Evolutionary conservation across 1,140 invertebrate genomes (phyloP), one percentile per base, ranked within the genome.

Genomic region (Drosophila persimilis): DNA sequence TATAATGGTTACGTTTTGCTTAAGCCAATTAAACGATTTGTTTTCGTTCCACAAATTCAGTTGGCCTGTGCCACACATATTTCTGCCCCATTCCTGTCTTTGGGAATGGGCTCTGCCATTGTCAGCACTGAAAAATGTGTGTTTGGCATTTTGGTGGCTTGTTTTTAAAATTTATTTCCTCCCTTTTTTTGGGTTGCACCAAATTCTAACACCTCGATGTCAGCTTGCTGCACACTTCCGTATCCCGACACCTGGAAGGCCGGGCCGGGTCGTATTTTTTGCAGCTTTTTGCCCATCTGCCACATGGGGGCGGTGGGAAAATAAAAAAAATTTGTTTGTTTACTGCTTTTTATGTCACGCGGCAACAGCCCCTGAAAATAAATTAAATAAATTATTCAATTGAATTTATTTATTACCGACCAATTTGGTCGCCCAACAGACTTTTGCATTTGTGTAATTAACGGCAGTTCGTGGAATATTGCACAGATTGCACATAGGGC

Each of bases 331-430:
- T 62, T 73, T 57, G 54, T 60, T 81, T 65, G 75, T 60, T 80
- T 72, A 57, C 76, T 79, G 64, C 48, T 61, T 73, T 81, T 81
- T 70, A 44, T 74, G 55, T 77, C 59, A 77, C 80, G 52, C 72
- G 55, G 54, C 60, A 47, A 65, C 77, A 64, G 81, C 50, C 41
- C 52, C 69, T 69, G 53, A 57, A 90, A 90, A 88, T 83, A 90
- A 90, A 90, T 90, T 90, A 88, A 90, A 90, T 90, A 84, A 90
- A 90, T 88, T 80, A 90, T 90, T 90, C 81, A 90, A 90, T 90
- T 90, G 76, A 75, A 90, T 90, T 90, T 90, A 90, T 90, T 90
- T 90, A 90, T 90, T 90, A 86, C 88, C 79, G 43, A 80, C 73
- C 81, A 90, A 88, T 90, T 90, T 90, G 77, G 64, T 41, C 45